Evolutionary conservation across 2,888 invertebrate genomes (phyloP), one percentile per base, ranked within the genome.

Genomic region (Camponotus fellah): DNA sequence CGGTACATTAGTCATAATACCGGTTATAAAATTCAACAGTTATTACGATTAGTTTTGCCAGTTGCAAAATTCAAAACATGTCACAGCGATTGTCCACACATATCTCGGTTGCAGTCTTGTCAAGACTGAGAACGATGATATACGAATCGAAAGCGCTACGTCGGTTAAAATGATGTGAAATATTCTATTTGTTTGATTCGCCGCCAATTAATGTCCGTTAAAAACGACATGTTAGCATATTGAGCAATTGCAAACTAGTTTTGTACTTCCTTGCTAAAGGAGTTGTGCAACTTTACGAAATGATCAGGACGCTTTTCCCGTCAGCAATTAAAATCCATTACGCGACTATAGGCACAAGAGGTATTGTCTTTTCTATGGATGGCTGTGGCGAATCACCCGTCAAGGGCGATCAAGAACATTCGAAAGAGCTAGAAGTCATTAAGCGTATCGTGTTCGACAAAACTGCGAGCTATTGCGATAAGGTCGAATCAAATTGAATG

Each of bases 401-500:
- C 79, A 68, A 79, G 56, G 65, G 49, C 43, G 83, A 83, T 85
- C 71, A 12, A 40, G 26, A 72, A 65, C 68, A 65, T 74, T 89
- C 66, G 80, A 87, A 83, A 81, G 84, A 85, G 74, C 86, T 86
- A 83, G 82, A 83, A 79, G 83, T 87, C 83, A 87, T 90, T 89
- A 85, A 85, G 82, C 58, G 68, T 64, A 66, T 60, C 72, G 77
- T 88, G 82, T 90, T 72, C 83, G 84, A 82, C 82, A 76, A 87
- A 84, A 80, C 87, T 77, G 84, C 69, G 74, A 85, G 82, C 83
- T 82, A 89, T 84, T 87, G 84, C 90, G 88, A 88, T 90, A 90
- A 90, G 87, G 46, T 40, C 76, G n/a, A 53, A 71, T 85, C 88
- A 89, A 91, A 92, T 92, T 92, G 92, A 92, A 93, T 90, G 88